Evolutionary conservation across 2,888 invertebrate species (phyloP), one percentile per base, ranked within the genome.

Genomic region (Flexamia atlantica): DNA sequence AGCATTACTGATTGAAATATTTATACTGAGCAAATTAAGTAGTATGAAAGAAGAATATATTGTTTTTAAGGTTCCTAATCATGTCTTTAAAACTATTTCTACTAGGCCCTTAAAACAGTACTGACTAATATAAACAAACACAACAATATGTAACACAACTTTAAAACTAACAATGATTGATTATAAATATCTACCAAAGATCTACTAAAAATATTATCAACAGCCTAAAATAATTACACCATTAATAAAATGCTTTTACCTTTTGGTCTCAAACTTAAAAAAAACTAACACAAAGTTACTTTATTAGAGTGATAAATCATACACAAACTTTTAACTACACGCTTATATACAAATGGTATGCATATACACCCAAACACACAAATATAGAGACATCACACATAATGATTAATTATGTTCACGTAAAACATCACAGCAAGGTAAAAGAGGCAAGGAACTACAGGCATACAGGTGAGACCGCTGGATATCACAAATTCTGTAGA

Each of bases 401-500:
- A 76, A 23, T 42, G 50, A 30, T 46, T 30, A 76, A 5, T 42
- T 40, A 46, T 76, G 50, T 76, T 50, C 40, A 76, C 76, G 25
- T 50, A 76, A 50, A 76, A 28, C 76, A 76, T 76, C 76, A 76
- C 76, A 76, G 76, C 10, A 76, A 50, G 28, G 46, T 76, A 28
- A 28, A n/a, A 42, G 50, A 76, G 28, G 50, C 50, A 76, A 76
- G 76, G 76, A 76, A 76, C 76, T 76, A 76, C 46, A 76, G 50
- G 40, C 40, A 40, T 70, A 36, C 7, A n/a, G 20, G 4, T n/a
- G 40, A 32, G 23, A 40, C 17, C 40, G n/a, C 14, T n/a, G 40
- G 30, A 70, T 40, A 70, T 23, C 70, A 70, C 36, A 70, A n/a
- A n/a, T n/a, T n/a, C n/a, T n/a, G n/a, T n/a, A n/a, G n/a, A n/a